Evolutionary conservation across 1,140 invertebrate genomes (phyloP).

Genomic region (Scaptomyza hsui): DNA sequence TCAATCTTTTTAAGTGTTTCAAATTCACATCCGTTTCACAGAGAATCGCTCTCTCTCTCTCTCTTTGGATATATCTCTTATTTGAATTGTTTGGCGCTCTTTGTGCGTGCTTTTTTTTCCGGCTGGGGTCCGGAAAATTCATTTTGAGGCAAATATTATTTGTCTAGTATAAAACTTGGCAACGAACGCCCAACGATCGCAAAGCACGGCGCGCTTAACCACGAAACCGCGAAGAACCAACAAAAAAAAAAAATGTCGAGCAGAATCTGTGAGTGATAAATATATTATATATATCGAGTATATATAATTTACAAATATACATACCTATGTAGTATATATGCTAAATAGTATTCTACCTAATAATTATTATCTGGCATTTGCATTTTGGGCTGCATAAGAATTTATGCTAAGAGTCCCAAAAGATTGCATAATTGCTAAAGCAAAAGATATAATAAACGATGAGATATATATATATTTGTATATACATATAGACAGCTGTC

Average conservation of each 20-base stretch:
- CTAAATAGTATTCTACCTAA: conserved; percentile 43
- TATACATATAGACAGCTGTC: conserved; percentile 39
- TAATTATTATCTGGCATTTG: conserved; percentile 62
- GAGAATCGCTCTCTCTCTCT: background rate
- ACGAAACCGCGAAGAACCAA: conserved; percentile 35
- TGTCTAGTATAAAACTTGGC: conserved; percentile 79
- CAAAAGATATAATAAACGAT: conserved; percentile 52
- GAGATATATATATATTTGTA: background rate
- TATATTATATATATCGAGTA: conserved; percentile 4
- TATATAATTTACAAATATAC: background rate
- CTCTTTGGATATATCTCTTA: conserved; percentile 3
- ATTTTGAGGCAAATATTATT: conserved; percentile 65
- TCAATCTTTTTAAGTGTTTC: conserved; percentile 34
- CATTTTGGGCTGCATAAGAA: conserved; percentile 31
- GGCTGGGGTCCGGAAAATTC: conserved; percentile 69
- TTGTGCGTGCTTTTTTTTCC: conserved; percentile 49
- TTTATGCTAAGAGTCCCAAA: conserved; percentile 50
- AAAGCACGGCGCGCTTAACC: conserved; percentile 58
- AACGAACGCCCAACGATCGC: conserved; percentile 61
- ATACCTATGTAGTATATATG: conserved; percentile 3
- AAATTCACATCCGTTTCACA: conserved; percentile 55
- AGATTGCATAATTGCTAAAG: conserved; percentile 75
- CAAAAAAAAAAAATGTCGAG: conserved; percentile 72
- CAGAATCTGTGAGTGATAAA: conserved; percentile 67
- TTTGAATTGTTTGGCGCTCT: conserved; percentile 4